Evolutionary conservation across 2,888 invertebrate species (phyloP), one percentile per base, ranked within the genome.

Genomic region (Drosophila hamatofila): DNA sequence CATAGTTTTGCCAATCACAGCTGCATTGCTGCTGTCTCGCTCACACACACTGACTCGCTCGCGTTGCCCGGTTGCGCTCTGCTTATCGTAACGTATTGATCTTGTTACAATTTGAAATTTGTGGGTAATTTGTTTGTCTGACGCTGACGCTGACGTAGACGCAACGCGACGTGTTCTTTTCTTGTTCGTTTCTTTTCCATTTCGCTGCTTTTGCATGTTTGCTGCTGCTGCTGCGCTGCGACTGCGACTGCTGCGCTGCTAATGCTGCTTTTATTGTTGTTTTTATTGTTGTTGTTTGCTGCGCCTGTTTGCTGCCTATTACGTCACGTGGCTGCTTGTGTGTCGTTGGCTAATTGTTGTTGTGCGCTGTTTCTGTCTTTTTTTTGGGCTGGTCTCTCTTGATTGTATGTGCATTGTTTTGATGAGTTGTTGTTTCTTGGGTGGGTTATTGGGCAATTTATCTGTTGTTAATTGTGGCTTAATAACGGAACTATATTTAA

Each of bases 71-170:
- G 23, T 23, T 21, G 23, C 37, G 35, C 35, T 56, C 25, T 33
- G 60, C 65, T 70, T 86, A 79, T 86, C 80, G 54, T 39, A 55
- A 25, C 72, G 72, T 81, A 86, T 83, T 81, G 83, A 88, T 85
- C 83, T 83, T 81, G 72, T 83, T 83, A 77, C 85, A 81, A 73
- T 80, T 81, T 75, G 60, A 81, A 79, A 78, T 75, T 75, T 79
- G 65, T 75, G 75, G 75, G 75, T 65, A 81, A 87, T 79, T 83
- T 82, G 87, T 82, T 78, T 83, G 83, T 75, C 73, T 72, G 81
- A 63, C 48, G 68, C 48, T 80, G 81, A 63, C 52, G 68, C 39
- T 80, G 23, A 37, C 52, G 52, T 35, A 33, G 76, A 61, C 66
- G 60, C 61, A 67, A 63, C 72, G 55, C 67, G 56, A 64, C 73